Evolutionary conservation across 35 echinoderm and acorn worm species (phyloP).

Genomic region (Strongylocentrotus purpuratus): DNA sequence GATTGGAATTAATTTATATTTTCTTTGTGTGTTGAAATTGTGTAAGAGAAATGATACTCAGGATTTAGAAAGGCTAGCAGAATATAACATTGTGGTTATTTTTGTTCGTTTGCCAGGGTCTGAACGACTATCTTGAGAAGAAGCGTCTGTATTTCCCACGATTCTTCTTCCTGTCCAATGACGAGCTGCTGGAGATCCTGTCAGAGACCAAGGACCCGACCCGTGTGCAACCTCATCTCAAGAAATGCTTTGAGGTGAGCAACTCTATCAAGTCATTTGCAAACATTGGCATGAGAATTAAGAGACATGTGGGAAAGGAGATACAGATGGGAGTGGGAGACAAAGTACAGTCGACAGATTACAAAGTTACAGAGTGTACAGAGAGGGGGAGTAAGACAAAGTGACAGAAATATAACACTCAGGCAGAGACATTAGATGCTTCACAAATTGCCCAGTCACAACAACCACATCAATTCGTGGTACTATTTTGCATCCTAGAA

Average conservation of each 20-base stretch:
- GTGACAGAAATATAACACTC: no score
- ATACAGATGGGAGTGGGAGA: not conserved
- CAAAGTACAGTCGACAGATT: no score
- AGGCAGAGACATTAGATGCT: no score
- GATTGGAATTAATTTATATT: not conserved
- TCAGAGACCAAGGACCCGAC: constrained; percentile 99
- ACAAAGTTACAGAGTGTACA: no score
- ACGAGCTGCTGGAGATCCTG: constrained; percentile 96
- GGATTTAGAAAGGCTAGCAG: not conserved
- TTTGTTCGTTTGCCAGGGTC: constrained; percentile 67
- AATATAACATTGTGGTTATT: not conserved
- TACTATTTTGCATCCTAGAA: no score
- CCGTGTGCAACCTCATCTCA: constrained; percentile 98
- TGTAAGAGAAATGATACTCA: not conserved
- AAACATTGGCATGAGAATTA: not conserved
- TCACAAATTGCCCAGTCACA: no score
- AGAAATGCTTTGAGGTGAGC: constrained; percentile 91
- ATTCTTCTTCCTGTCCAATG: constrained; percentile 99
- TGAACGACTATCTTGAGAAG: constrained; percentile 99
- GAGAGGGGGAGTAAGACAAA: no score
- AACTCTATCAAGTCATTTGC: not conserved
- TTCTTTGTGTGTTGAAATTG: no score
- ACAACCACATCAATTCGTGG: no score
- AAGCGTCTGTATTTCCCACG: constrained; percentile 99
- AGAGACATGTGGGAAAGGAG: not conserved